Base-by-base conservation (phyloP, 1,140 invertebrate species). In the Lasaia peninsularis region DNA sequence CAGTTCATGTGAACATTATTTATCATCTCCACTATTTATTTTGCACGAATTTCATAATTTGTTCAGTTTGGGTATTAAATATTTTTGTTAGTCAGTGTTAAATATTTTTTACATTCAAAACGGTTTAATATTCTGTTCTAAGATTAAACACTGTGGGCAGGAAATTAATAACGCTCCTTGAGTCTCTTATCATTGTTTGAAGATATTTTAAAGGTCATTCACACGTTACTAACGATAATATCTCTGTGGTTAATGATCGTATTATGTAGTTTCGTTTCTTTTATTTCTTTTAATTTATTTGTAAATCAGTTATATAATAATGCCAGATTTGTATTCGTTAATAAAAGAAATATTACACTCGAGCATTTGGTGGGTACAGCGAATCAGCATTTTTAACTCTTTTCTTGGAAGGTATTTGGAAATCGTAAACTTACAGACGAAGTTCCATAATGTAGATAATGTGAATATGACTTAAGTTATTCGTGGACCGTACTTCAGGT, bases 401-500 rank as follows among this genome's bases (percentile, higher is more conserved):
- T 44, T 14, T 28, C 40, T 55, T 55, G 35, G n/a, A 55, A 24
- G 24, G 37, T 21, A 54, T 8, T 55, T 53, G 14, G 24, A 10
- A 28, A 55, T 44, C 37, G 35, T 35, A 67, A 62, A 68, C 71
- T 62, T 60, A 76, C 82, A 86, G 81, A 86, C 80, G 73, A 83
- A 86, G 86, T 78, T 83, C 77, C 80, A 74, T 76, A 74, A 71
- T 88, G 83, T 88, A 86, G 81, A 86, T 86, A 88, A 83, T 88
- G 83, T 88, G 83, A 86, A 88, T 86, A 86, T 85, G 80, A 82
- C 75, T 84, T 56, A 84, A 86, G 86, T 86, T 84, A 88, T 85
- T 80, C 75, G 71, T 74, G 72, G 75, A 75, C 69, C 71, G 73
- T 78, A 75, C 67, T 58, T 63, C 62, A 55, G 71, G 71, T 77